These are phyloP conservation scores for Chaetops frenatus DNA, from an alignment of 2,113 vertebrate genomes.

Conservation along the genomic window DNA sequence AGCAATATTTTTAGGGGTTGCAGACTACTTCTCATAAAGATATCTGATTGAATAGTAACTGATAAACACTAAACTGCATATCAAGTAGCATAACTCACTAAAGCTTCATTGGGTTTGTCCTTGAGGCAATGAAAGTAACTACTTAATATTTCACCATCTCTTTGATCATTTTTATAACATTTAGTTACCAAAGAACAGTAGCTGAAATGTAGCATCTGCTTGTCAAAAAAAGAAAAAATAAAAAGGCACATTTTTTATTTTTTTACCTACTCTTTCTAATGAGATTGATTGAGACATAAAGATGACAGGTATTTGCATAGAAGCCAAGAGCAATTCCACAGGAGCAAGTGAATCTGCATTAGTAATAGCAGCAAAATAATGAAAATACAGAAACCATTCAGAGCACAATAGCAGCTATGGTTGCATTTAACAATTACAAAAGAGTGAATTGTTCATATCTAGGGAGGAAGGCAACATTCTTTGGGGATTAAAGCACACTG, in stretches of 20 bases:
- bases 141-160: conserved; percentile 55
- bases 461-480: neutral
- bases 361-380: neutral
- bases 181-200: neutral
- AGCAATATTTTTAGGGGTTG: conserved; percentile 14
- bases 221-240: neutral
- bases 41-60: neutral
- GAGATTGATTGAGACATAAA: neutral
- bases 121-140: conserved; percentile 31
- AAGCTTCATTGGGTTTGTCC: neutral
- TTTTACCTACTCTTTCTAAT: neutral
- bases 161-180: conserved; percentile 42
- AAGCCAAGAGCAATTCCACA: neutral
- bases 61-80: conserved; percentile 42
- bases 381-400: neutral
- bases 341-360: neutral
- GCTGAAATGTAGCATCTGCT: neutral
- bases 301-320: neutral
- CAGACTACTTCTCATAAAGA: conserved; percentile 15
- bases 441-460: neutral
- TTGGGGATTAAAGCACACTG: neutral
- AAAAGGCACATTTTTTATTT: neutral
- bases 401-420: neutral
- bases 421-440: neutral
- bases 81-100: conserved; percentile 2